Evolutionary conservation across 1,140 invertebrate species (phyloP).

Genomic region (Nautilus pompilius): DNA sequence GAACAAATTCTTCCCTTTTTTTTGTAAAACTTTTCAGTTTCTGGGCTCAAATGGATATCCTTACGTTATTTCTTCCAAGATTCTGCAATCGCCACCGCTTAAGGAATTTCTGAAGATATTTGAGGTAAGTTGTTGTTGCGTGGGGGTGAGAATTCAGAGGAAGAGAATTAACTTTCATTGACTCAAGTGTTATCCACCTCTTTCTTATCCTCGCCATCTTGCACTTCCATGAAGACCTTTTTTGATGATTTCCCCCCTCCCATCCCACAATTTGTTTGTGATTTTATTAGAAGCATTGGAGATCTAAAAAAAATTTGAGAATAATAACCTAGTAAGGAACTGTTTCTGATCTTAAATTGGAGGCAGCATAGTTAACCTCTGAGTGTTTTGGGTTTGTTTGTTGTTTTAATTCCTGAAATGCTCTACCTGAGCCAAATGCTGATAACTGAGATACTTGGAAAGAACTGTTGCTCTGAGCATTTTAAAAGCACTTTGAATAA

Average conservation of each 20-base stretch:
- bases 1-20: slow-evolving; percentile 3
- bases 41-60: slow-evolving; percentile 34
- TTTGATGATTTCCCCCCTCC: background rate
- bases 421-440: too few relatives aligned
- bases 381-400: too few relatives aligned
- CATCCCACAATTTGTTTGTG: background rate
- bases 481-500: too few relatives aligned
- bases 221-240: background rate
- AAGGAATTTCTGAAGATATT: slow-evolving; percentile 50
- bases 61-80: slow-evolving; percentile 32
- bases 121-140: slow-evolving; percentile 37
- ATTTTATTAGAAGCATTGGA: background rate
- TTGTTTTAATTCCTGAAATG: too few relatives aligned
- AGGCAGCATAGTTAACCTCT: too few relatives aligned
- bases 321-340: too few relatives aligned
- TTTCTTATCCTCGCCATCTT: background rate
- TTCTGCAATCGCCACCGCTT: slow-evolving; percentile 38
- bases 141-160: background rate
- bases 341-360: too few relatives aligned
- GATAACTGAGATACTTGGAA: too few relatives aligned
- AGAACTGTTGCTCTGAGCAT: too few relatives aligned
- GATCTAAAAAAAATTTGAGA: too few relatives aligned
- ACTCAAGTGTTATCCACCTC: background rate
- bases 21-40: slow-evolving; percentile 44
- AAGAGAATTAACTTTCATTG: background rate